Base-by-base conservation (phyloP, 35 echinoderm and acorn worm species). In the Apostichopus parvimensis region DNA sequence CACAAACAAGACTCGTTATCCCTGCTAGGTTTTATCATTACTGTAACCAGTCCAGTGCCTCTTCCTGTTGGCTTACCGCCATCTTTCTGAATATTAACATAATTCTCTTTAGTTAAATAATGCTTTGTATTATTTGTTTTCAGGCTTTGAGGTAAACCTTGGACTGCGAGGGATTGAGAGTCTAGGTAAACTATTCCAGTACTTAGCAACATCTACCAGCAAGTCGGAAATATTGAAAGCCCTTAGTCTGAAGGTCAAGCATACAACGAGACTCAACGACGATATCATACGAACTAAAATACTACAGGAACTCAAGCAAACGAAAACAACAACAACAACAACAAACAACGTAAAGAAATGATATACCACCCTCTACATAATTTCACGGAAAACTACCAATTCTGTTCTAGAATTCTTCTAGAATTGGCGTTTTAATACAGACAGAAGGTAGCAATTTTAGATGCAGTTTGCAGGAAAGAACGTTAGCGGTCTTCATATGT, bases 111-210 rank as follows among this genome's bases (percentile, higher is more conserved):
- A 45, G 34, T 45, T 45, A 45, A 45, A 45, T 45, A 0, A 45
- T 45, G 15, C 15, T 23, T 66, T 53, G 20, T 87, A 22, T 93
- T 77, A 24, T 78, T 85, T 89, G 24, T 76, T 55, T 68, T 87
- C 91, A 98, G 97, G 97, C 10, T 96, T 94, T 86, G 97, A 95
- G 58, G 78, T 98, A 5, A 98, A 98, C 59, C 62, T 95, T 54
- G 97, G 97, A 7, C 78, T 98, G 8, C 87, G 95, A 10, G 93
- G 94, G 26, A 11, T 98, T 23, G 93, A 98, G 72, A 91, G 91
- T 76, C 66, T 98, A 59, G 79, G 92, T 25, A 90, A 90, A 28
- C 94, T 98, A 78, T 91, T 98, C 25, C 56, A 88, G 54, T 77
- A 93, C 34, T 53, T 98, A 9, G 88, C 90, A 4, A 90, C 82